Evolutionary conservation across 2,888 invertebrate species (phyloP), one percentile per base, ranked within the genome.

Genomic region (Latrodectus elegans): DNA sequence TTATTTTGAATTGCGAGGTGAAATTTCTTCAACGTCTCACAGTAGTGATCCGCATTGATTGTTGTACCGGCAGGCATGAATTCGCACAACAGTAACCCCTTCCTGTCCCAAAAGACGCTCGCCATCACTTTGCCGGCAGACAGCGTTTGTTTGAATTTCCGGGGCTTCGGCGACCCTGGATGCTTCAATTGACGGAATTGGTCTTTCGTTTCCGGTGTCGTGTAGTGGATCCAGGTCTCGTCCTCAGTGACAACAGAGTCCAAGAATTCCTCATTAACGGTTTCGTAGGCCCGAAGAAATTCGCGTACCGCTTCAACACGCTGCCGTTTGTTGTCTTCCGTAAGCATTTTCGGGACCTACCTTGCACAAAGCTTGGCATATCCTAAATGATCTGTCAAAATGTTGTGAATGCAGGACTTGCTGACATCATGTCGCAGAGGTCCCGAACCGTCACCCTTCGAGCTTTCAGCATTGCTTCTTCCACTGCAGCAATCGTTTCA

Each of bases 1-100:
- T 71, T 71, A 38, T 71, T 71, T 71, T 71, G 71, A 71, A 71
- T 71, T n/a, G 71, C 71, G 38, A 71, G 9, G n/a, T n/a, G n/a
- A n/a, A n/a, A n/a, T 22, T 71, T 71, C 49, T 71, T 71, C 71
- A 71, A 71, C 22, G 71, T 71, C 71, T 71, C 71, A 38, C 71
- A 71, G 71, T 26, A 71, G 49, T 38, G 71, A 10, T 22, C 38
- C 22, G 49, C 71, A 71, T 71, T 71, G 71, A 71, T 71, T 22
- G 71, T 71, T 71, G 22, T 38, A 9, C 71, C 71, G 11, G 38
- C 17, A 38, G 71, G 71, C 22, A 71, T 10, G 38, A 71, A 71
- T 71, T 71, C 71, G 17, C 55, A 55, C 55, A 55, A 55, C 55
- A 55, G 14, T 55, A 55, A 11, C 9, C 9, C 55, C 14, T 55